Conservation (phyloP, 2,113 vertebrate genomes). For the Trinectes maculatus region DNA sequence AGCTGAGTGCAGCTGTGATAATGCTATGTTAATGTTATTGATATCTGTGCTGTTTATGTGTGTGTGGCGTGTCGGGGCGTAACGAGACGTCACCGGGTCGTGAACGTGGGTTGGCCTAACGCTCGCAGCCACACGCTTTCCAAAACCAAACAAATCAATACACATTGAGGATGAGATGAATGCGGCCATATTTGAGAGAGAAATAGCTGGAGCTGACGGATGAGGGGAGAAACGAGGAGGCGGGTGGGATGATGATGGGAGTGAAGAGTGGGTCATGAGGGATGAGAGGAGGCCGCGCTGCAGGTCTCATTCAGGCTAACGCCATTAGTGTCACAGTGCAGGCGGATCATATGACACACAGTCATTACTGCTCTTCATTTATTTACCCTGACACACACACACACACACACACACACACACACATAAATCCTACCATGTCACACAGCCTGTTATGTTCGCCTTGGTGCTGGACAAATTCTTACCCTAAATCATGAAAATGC, state of each 20-base stretch:
- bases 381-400: constrained; percentile 50
- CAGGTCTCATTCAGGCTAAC: constrained; percentile 48
- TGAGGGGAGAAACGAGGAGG: not conserved
- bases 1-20: too few relatives aligned
- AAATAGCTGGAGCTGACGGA: constrained; percentile 5
- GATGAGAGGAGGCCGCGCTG: constrained; percentile 15
- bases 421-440: constrained; percentile 24
- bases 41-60: constrained; percentile 25
- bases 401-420: constrained; percentile 11
- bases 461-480: constrained; percentile 14
- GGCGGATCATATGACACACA: constrained; percentile 57
- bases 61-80: constrained; percentile 8
- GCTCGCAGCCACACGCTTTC: not conserved
- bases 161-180: constrained; percentile 13
- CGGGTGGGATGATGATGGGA: not conserved
- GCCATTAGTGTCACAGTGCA: constrained; percentile 51
- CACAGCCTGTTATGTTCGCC: constrained; percentile 11
- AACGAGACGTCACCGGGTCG: constrained; percentile 28
- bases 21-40: constrained; percentile 12
- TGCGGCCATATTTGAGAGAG: not conserved
- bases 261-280: not conserved
- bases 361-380: constrained; percentile 60
- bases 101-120: not conserved
- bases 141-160: constrained; percentile 29
- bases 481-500: not conserved